Percentiles rank a stretch among this genome's conserved stretches.
Conservation (phyloP, 2,888 invertebrate species). For the Metalampra italica region DNA sequence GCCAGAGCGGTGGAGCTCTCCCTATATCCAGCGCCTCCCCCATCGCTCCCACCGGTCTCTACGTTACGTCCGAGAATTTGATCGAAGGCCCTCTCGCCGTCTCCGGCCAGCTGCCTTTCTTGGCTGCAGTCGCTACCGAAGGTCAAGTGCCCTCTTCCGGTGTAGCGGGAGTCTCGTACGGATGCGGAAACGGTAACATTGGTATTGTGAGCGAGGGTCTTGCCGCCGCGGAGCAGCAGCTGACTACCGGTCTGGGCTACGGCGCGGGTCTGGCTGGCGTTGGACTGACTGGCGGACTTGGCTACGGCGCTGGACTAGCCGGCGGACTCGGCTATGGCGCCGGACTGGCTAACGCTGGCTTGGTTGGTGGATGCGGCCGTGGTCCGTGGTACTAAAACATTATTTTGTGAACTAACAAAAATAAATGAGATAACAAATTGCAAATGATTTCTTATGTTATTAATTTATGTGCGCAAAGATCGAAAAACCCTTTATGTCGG, state of each 20-base stretch:
- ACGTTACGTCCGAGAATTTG: conserved; percentile 28
- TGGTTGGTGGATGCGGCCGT: conserved; percentile 1
- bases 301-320: not conserved
- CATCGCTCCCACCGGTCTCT: conserved; percentile 29
- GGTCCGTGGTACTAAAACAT: not conserved
- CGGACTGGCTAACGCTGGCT: conserved; percentile 5
- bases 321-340: conserved; percentile 7
- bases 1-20: conserved; percentile 12
- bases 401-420: too few relatives aligned
- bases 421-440: too few relatives aligned
- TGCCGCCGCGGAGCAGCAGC: too few relatives aligned
- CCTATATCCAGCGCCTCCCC: conserved; percentile 30
- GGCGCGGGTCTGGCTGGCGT: conserved; percentile 10
- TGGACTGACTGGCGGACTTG: not conserved
- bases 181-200: conserved; percentile 26
- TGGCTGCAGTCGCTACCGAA: conserved; percentile 36
- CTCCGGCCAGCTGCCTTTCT: conserved; percentile 36
- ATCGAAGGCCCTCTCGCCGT: conserved; percentile 32
- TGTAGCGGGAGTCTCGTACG: conserved; percentile 22
- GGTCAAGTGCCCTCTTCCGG: conserved; percentile 29
- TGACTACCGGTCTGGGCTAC: not conserved
- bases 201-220: conserved; percentile 17
- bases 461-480: too few relatives aligned
- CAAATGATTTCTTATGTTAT: too few relatives aligned
- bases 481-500: too few relatives aligned